phyloP scores from a whole-genome alignment of 1,140 invertebrate genomes.

The Mycetomoellerius zeteki region DNA sequence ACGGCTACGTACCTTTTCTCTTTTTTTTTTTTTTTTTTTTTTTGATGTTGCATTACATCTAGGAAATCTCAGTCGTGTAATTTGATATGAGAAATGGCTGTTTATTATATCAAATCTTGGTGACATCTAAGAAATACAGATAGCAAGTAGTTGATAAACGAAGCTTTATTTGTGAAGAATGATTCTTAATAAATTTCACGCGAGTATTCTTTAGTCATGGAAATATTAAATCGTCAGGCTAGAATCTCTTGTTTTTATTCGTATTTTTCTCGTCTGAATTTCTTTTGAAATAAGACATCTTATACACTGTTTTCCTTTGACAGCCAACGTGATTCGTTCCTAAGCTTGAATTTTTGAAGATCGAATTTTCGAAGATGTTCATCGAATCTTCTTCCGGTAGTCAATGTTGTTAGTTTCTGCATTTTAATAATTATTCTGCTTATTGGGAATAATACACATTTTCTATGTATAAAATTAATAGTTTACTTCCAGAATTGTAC shows the following conservation, averaged over 20 bases:
- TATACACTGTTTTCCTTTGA: not conserved
- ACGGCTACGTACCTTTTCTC: not conserved
- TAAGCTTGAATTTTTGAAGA: slow-evolving; percentile 8
- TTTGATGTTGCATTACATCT: slow-evolving; percentile 23
- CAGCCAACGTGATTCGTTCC: not conserved
- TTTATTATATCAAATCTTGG: slow-evolving; percentile 11
- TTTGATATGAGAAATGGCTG: slow-evolving; percentile 28
- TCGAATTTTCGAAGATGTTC: not conserved
- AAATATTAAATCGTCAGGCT: not conserved
- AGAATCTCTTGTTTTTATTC: not conserved
- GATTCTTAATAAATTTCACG: not conserved
- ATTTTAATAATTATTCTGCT: slow-evolving; percentile 20
- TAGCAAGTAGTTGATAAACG: slow-evolving; percentile 34
- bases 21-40: slow-evolving; percentile 9
- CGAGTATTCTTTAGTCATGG: not conserved
- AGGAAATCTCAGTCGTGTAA: slow-evolving; percentile 23
- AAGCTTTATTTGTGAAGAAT: slow-evolving; percentile 31
- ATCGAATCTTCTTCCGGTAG: not conserved
- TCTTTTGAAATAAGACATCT: not conserved
- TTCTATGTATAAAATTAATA: slow-evolving; percentile 36
- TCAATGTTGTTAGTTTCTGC: not conserved
- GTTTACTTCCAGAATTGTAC: slow-evolving; percentile 17
- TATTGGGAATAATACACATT: slow-evolving; percentile 7
- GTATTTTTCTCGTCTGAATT: not conserved
- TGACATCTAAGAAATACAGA: slow-evolving; percentile 14